Conservation (phyloP, 2,888 invertebrate species). For the Scaptomyza caliginosa region DNA sequence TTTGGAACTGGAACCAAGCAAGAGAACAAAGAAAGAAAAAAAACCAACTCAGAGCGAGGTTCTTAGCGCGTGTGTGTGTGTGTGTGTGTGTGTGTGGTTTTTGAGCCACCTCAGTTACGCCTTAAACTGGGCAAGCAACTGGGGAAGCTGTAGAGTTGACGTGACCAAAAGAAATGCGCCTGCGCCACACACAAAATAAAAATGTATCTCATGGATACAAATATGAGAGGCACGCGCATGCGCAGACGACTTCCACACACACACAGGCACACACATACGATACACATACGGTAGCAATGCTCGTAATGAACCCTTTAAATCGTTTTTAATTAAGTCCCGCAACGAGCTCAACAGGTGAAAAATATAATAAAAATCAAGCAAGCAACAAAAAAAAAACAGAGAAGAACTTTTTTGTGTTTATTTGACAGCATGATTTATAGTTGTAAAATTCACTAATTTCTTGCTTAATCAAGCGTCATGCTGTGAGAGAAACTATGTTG, state of each 20-base stretch:
- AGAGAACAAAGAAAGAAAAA: too few species aligned
- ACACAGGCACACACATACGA: slow-evolving; percentile 25
- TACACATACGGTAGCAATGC: slow-evolving; percentile 74
- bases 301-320: slow-evolving; percentile 82
- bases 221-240: slow-evolving; percentile 56
- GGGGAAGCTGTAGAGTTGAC: slow-evolving; percentile 56
- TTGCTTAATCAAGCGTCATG: slow-evolving; percentile 37
- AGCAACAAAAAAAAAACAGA: slow-evolving; percentile 2
- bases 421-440: slow-evolving; percentile 20
- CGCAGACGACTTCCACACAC: slow-evolving; percentile 15
- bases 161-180: slow-evolving; percentile 68
- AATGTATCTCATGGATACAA: slow-evolving; percentile 71
- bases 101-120: slow-evolving; percentile 72
- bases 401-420: slow-evolving; percentile 4
- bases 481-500: slow-evolving; percentile 15
- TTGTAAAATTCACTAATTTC: slow-evolving; percentile 32
- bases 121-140: slow-evolving; percentile 55
- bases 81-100: slow-evolving; percentile 23
- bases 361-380: background rate
- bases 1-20: slow-evolving; percentile 68
- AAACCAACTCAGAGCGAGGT: slow-evolving; percentile 1
- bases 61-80: slow-evolving; percentile 10
- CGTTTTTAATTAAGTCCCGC: slow-evolving; percentile 81
- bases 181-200: slow-evolving; percentile 36
- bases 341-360: slow-evolving; percentile 52